Percentiles rank a stretch among this genome's conserved stretches.
These are phyloP conservation scores for Labeo rohita DNA, from an alignment of 2,113 vertebrate species.

Conservation along the genomic window DNA sequence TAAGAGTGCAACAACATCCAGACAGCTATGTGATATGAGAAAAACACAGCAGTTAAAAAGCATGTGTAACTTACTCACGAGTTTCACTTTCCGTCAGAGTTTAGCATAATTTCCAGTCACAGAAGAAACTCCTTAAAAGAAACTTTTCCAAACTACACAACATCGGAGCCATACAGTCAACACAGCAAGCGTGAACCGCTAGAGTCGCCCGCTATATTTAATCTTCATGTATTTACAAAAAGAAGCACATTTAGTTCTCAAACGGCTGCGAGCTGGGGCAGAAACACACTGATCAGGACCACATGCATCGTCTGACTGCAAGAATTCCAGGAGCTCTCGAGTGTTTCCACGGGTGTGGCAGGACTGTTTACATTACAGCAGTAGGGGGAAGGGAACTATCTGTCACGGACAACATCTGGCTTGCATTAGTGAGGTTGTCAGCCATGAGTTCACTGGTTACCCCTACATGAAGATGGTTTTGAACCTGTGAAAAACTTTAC, in stretches of 20 bases:
- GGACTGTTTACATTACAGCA: conserved; percentile 55
- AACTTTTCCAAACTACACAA: background rate
- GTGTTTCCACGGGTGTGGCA: conserved; percentile 57
- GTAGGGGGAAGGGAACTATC: conserved; percentile 43
- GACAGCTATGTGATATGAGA: background rate
- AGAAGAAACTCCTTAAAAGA: background rate
- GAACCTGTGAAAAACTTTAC: background rate
- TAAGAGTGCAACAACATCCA: background rate
- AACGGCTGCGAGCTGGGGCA: background rate
- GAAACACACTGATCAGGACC: conserved; percentile 12
- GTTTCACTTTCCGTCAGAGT: conserved; percentile 1
- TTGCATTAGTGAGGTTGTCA: conserved; percentile 31
- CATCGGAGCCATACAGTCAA: background rate
- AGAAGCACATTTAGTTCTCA: background rate
- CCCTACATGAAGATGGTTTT: background rate
- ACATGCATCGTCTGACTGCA: conserved; percentile 29
- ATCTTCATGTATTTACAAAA: background rate
- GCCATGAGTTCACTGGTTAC: background rate
- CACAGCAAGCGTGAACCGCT: background rate
- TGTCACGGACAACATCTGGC: conserved; percentile 39
- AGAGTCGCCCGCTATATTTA: background rate
- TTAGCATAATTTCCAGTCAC: background rate
- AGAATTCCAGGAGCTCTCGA: conserved; percentile 51
- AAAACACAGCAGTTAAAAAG: background rate
- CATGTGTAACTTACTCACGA: background rate